These are phyloP conservation scores for Hypocryptadius cinnamomeus DNA, from an alignment of 2,113 vertebrate species.

Conservation along the genomic window DNA sequence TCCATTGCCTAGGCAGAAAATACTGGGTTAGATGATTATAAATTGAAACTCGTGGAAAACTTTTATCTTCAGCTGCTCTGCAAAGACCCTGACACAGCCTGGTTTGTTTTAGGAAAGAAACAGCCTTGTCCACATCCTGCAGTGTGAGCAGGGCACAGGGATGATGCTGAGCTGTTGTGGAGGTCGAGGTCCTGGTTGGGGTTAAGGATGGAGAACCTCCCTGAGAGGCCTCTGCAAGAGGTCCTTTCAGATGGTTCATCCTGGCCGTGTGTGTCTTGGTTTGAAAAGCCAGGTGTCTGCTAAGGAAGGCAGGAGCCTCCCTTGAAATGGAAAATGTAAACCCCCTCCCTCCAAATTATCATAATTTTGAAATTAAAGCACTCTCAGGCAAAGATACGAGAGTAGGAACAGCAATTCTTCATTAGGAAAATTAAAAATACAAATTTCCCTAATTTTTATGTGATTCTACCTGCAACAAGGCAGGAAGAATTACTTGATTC, in stretches of 20 bases:
- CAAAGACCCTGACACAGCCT: neutral
- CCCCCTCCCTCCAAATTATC: neutral
- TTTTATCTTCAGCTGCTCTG: neutral
- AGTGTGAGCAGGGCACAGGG: neutral
- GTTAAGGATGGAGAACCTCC: neutral
- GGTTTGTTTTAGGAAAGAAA: neutral
- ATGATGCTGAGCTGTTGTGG: neutral
- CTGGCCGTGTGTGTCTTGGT: neutral
- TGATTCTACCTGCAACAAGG: neutral
- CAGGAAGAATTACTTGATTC: neutral
- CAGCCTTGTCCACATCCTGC: neutral
- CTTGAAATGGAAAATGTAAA: neutral
- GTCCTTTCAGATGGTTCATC: neutral
- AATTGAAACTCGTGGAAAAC: constrained; percentile 48
- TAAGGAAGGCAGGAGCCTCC: neutral
- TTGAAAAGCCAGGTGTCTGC: neutral
- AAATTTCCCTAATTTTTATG: neutral
- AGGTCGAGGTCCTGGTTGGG: neutral
- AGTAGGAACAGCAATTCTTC: neutral
- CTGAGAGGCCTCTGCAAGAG: neutral
- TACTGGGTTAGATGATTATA: constrained; percentile 30
- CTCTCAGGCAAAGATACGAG: neutral
- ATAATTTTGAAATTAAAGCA: neutral
- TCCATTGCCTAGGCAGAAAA: constrained; percentile 56
- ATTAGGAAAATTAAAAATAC: neutral